phyloP scores from a whole-genome alignment of 2,888 invertebrate species.

The Dastarcus helophoroides region DNA sequence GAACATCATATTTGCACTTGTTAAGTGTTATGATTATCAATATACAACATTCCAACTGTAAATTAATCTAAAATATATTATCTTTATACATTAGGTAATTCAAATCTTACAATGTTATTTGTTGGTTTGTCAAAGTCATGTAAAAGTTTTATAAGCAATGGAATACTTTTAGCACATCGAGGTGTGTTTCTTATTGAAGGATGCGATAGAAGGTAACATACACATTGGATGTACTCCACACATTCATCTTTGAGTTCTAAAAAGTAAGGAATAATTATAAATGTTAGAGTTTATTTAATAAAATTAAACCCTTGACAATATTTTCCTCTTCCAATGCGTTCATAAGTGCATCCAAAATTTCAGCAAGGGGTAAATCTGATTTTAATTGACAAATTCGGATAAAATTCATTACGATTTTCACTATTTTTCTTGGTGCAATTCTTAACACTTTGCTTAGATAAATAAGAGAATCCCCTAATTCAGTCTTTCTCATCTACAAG shows the following conservation, averaged over 20 bases:
- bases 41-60: slow-evolving; percentile 27
- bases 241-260: slow-evolving; percentile 21
- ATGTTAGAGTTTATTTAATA: background rate
- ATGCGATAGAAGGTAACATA: slow-evolving; percentile 27
- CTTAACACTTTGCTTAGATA: slow-evolving; percentile 26
- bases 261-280: slow-evolving; percentile 1
- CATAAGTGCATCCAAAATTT: slow-evolving; percentile 26
- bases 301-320: slow-evolving; percentile 17
- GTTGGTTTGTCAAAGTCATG: slow-evolving; percentile 20
- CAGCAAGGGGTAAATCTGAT: slow-evolving; percentile 30
- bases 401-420: slow-evolving; percentile 32
- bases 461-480: slow-evolving; percentile 27
- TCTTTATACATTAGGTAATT: background rate
- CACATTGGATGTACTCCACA: slow-evolving; percentile 28
- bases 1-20: slow-evolving; percentile 28
- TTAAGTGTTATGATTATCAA: slow-evolving; percentile 27
- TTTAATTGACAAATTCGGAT: slow-evolving; percentile 22
- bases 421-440: slow-evolving; percentile 26
- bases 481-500: slow-evolving; percentile 25
- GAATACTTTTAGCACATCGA: slow-evolving; percentile 22
- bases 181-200: slow-evolving; percentile 24
- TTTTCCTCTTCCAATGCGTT: slow-evolving; percentile 21
- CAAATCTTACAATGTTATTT: slow-evolving; percentile 5
- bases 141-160: slow-evolving; percentile 23
- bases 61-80: slow-evolving; percentile 5